Base-by-base conservation (phyloP, 2,888 invertebrate genomes). In the Protodeltote pygarga region DNA sequence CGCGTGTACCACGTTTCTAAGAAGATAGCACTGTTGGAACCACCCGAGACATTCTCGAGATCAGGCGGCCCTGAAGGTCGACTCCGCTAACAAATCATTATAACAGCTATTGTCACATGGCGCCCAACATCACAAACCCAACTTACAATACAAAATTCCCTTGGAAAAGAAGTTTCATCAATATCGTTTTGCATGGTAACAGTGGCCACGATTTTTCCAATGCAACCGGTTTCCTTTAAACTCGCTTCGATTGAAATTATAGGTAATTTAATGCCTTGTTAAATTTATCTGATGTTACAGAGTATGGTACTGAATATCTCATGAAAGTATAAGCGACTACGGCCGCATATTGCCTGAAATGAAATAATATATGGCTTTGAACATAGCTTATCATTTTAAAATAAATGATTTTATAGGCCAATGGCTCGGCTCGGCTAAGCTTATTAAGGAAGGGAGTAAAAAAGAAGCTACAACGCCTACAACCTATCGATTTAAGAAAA, bases 1-100 rank as follows among this genome's bases (percentile, higher is more conserved):
- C 78, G 80, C 77, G 77, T 79, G 77, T 59, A 77, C 66, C 80
- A 77, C 79, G 80, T 74, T 90, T 90, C 89, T 83, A 65, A 75
- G 90, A 89, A 89, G 82, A 83, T 83, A 80, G 82, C 75, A 73
- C 76, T 79, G 75, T 83, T 78, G 79, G 75, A 77, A 73, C 72
- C 77, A 75, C 70, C 75, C 64, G 75, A 79, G 75, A 73, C 76
- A 85, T 87, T 87, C 84, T 77, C 55, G 68, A 69, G 68, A 68
- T 60, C 73, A 75, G 47, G 54, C 64, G 69, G 69, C 77, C 82
- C 79, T 84, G 87, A 89, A 89, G 89, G 89, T 83, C 88, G 85
- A 65, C 50, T 73, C 61, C 65, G 72, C 74, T 83, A 83, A 83
- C 81, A 83, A n/a, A n/a, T n/a, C n/a, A n/a, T n/a, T n/a, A 81